Evolutionary conservation across 2,888 invertebrate species (phyloP), one percentile per base, ranked within the genome.

Genomic region (Dolichopus griseipennis): DNA sequence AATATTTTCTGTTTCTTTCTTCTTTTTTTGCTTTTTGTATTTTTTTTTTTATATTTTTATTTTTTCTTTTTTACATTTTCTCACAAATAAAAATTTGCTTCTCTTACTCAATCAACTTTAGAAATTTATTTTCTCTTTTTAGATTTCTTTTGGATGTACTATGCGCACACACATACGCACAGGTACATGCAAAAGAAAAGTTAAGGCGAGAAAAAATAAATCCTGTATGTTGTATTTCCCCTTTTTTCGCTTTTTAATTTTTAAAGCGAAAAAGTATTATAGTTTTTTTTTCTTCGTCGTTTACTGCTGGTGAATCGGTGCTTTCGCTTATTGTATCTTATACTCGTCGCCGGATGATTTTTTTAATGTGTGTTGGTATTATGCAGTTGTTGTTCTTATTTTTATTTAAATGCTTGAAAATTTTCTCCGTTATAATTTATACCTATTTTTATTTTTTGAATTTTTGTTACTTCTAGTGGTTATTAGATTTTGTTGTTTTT

Each of bases 161-260:
- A 64, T 64, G 64, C 64, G 64, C 64, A 64, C 64, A 64, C 64
- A 64, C 64, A 64, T 64, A 34, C 64, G 33, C 64, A 64, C 20
- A 33, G 27, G 15, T 12, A 18, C 63, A 63, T 63, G 12, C 63
- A 63, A 63, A 34, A 64, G 37, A 64, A 27, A 27, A 64, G 12
- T 22, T 62, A 62, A 21, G 21, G 22, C 62, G 62, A 62, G 22
- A 62, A 27, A 62, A 62, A 21, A 62, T 21, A 62, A 52, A 52
- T 52, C n/a, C n/a, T 12, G 52, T 52, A 6, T 52, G 52, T 52
- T 18, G 18, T 37, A 18, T 52, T 52, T 52, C 52, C 52, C 52
- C 52, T 52, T 52, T 18, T 52, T 52, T 52, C 52, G 52, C 52
- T 15, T 52, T 52, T 52, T 52, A 52, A 52, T 52, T 52, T 37